Percentiles rank a stretch among this genome's conserved stretches.
These are phyloP conservation scores for Beroe forskalii DNA, from an alignment of 37 sponge, comb jelly and placozoan species.

Conservation along the genomic window DNA sequence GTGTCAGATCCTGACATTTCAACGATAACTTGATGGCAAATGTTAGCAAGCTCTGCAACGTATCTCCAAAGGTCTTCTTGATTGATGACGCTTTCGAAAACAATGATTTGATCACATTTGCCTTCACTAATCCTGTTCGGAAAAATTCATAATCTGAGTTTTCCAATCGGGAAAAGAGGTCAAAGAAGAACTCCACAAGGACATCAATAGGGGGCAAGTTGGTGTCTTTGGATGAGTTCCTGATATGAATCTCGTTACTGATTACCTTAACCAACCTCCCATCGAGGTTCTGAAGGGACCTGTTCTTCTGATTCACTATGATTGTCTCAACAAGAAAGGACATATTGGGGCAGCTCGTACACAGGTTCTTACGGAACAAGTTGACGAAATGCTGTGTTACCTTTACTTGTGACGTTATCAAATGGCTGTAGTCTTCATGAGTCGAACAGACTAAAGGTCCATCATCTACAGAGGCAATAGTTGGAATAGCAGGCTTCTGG, in stretches of 20 bases:
- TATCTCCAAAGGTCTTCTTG: not conserved
- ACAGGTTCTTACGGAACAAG: constrained; percentile 16
- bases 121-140: not conserved
- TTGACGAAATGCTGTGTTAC: not conserved
- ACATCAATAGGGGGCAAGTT: not conserved
- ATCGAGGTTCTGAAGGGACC: not conserved
- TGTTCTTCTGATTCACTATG: not conserved
- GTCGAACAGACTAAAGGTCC: not conserved
- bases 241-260: constrained; percentile 5
- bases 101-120: not conserved
- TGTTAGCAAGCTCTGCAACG: not conserved
- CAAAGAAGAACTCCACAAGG: constrained; percentile 29
- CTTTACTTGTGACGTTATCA: not conserved
- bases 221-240: not conserved
- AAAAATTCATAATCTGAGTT: not conserved
- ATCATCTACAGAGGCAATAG: not conserved
- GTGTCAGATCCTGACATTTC: not conserved
- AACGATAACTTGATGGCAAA: not conserved
- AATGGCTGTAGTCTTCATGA: constrained; percentile 32
- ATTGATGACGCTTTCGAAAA: not conserved
- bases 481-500: not conserved
- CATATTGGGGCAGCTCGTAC: not conserved
- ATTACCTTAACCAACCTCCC: constrained; percentile 4
- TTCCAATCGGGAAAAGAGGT: not conserved
- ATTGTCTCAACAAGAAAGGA: not conserved